Evolutionary conservation across 2,888 invertebrate genomes (phyloP).

Genomic region (Diaperis boleti): DNA sequence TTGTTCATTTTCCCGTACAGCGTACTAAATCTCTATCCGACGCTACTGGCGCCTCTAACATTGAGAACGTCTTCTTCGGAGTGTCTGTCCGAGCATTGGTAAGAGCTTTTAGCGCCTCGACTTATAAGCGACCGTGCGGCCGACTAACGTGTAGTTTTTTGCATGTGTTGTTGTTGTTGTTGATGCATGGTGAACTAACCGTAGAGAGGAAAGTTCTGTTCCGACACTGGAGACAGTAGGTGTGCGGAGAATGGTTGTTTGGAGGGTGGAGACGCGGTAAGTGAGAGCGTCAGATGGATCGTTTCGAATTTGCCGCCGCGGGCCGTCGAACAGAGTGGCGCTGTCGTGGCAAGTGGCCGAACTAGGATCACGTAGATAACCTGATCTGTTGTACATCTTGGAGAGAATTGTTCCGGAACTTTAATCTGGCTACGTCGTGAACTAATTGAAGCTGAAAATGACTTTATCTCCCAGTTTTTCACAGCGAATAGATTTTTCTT

Average conservation of each 20-base stretch:
- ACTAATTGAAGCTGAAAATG: too few relatives aligned
- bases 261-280: too few relatives aligned
- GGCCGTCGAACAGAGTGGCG: too few relatives aligned
- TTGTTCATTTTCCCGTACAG: slow-evolving; percentile 61
- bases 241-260: slow-evolving; percentile 6
- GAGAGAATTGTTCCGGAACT: too few relatives aligned
- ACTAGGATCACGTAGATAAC: too few relatives aligned
- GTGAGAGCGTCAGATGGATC: neutral
- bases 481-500: too few relatives aligned
- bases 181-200: slow-evolving; percentile 54
- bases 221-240: slow-evolving; percentile 36
- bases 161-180: too few relatives aligned
- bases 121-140: slow-evolving; percentile 2
- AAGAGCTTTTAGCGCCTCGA: slow-evolving; percentile 63
- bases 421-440: too few relatives aligned
- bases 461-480: too few relatives aligned
- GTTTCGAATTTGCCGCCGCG: slow-evolving; percentile 3
- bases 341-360: too few relatives aligned
- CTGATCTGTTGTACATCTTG: too few relatives aligned
- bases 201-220: slow-evolving; percentile 57
- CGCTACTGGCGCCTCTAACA: slow-evolving; percentile 56
- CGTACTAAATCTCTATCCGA: slow-evolving; percentile 71
- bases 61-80: slow-evolving; percentile 69
- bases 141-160: slow-evolving; percentile 42
- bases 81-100: slow-evolving; percentile 75